Base-by-base conservation (phyloP, 1,140 invertebrate genomes). In the Brachionus manjavacas region DNA sequence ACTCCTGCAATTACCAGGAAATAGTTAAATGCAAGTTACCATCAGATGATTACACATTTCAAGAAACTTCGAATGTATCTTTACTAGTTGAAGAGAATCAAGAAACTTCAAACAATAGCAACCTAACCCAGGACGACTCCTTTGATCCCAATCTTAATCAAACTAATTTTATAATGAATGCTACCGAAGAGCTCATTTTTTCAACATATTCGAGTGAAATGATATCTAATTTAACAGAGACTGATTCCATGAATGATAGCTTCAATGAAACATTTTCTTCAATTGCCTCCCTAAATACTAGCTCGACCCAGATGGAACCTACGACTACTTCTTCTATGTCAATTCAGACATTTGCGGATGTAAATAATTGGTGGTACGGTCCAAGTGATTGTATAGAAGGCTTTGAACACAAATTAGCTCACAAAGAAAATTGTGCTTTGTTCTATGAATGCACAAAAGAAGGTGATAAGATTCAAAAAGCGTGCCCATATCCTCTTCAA, bases 401-500 rank as follows among this genome's bases (percentile, higher is more conserved):
- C 14, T 81, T 81, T 64, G 31, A 60, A 20, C 79, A 81, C 25
- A 60, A 43, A 60, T 35, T 81, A 20, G 31, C 79, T 16, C 49
- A 81, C 16, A 16, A 68, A 35, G 39, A 81, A 16, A 81, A 81
- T 39, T 81, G 79, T 46, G 79, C 23, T 4, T 46, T 81, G n/a
- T 81, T 23, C 39, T 81, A 12, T 64, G 52, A 81, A 46, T 81
- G 79, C 11, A 64, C 52, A 3, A 23, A 41, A 46, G 20, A 60
- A 25, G 79, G 79, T 41, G 23, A 81, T 23, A 60, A 68, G 64
- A 43, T 64, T 11, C 23, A 64, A 8, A 81, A 81, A 81, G 12
- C 79, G 11, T 81, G 79, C 46, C 52, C 52, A 14, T 81, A 81
- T 81, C 79, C 79, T 14, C 39, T 81, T 35, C 79, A 81, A 35